Conservation (phyloP, 2,888 invertebrate genomes). For the Hypolimnas misippus region DNA sequence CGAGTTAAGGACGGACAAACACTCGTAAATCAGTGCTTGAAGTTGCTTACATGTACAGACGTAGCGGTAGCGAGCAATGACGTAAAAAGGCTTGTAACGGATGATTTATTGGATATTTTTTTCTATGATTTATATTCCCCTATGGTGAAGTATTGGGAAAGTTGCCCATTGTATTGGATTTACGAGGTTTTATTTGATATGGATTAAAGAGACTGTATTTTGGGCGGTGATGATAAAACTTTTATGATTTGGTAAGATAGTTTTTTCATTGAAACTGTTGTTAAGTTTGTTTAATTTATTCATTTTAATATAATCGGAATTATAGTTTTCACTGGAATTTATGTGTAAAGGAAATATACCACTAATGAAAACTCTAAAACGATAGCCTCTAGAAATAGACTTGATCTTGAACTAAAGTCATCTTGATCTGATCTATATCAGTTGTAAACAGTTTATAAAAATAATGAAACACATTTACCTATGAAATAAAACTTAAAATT, state of each 20-base stretch:
- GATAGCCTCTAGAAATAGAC: too few species aligned
- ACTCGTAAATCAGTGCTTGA: background rate
- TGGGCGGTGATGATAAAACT: background rate
- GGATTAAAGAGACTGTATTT: slow-evolving; percentile 6
- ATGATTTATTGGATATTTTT: slow-evolving; percentile 44
- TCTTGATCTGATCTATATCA: too few species aligned
- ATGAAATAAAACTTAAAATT: too few species aligned
- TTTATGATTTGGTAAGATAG: background rate
- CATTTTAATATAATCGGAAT: too few species aligned
- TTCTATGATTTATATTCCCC: slow-evolving; percentile 42
- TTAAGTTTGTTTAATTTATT: too few species aligned
- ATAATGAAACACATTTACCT: too few species aligned
- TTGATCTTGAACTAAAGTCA: too few species aligned
- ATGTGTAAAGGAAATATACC: too few species aligned
- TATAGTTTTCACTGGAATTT: too few species aligned
- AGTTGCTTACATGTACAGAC: slow-evolving; percentile 3
- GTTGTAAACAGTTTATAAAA: too few species aligned
- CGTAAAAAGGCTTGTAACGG: slow-evolving; percentile 40
- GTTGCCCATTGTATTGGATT: slow-evolving; percentile 29
- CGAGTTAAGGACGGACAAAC: background rate
- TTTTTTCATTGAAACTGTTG: too few species aligned
- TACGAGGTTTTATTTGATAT: slow-evolving; percentile 11
- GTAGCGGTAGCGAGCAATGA: slow-evolving; percentile 32
- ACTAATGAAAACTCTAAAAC: too few species aligned
- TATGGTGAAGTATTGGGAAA: slow-evolving; percentile 23